A percentile compares a stretch with the other conserved stretches of the same genome.
Evolutionary conservation across 2,888 invertebrate genomes (phyloP).

Genomic region (Apamea sordens): DNA sequence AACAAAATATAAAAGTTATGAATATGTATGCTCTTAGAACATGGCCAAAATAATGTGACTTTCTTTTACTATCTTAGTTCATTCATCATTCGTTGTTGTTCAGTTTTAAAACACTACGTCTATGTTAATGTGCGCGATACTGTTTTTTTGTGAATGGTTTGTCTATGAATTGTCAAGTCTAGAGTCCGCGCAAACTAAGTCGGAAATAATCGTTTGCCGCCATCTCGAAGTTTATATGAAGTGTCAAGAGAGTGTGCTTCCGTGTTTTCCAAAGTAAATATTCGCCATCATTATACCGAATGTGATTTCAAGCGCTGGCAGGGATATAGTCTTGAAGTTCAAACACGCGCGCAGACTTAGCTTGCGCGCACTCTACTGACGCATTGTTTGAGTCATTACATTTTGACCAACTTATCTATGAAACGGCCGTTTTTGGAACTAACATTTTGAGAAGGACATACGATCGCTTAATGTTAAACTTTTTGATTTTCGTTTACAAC

Average conservation of each 20-base stretch:
- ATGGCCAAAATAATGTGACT: slow-evolving; percentile 19
- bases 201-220: too few species aligned
- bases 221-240: too few species aligned
- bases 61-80: slow-evolving; percentile 35
- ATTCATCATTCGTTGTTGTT: slow-evolving; percentile 30
- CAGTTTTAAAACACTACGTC: neutral
- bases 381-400: neutral
- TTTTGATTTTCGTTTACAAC: slow-evolving; percentile 4
- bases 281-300: too few species aligned
- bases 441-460: slow-evolving; percentile 1
- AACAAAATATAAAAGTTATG: slow-evolving; percentile 40
- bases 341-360: too few species aligned
- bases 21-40: slow-evolving; percentile 38
- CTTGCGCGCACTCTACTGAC: neutral
- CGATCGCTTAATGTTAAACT: slow-evolving; percentile 2
- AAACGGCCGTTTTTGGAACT: slow-evolving; percentile 21
- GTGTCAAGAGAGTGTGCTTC: too few species aligned
- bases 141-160: neutral
- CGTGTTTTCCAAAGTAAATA: too few species aligned
- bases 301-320: too few species aligned
- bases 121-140: neutral
- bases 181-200: neutral
- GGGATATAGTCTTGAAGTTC: too few species aligned
- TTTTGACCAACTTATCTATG: slow-evolving; percentile 20
- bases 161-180: too few species aligned